Base-by-base conservation (phyloP, 2,113 vertebrate species). In the Cariama cristata region DNA sequence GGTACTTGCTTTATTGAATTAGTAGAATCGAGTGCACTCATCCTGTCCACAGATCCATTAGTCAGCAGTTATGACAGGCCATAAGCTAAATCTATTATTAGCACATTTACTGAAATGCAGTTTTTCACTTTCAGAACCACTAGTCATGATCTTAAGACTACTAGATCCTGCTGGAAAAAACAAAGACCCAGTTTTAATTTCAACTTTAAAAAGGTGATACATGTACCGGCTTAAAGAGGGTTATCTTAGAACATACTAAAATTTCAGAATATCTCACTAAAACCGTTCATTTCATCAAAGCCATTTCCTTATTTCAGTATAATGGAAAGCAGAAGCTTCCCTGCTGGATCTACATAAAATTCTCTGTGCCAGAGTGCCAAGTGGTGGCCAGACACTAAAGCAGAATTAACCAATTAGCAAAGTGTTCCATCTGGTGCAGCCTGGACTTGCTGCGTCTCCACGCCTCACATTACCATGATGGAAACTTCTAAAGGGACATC, bases 371-470 rank as follows among this genome's bases (percentile, higher is more conserved):
- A 84, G 2, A 0, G 73, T 95, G 58, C 83, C 94, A 96, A 95
- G 83, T 50, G 52, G 86, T 81, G 68, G 79, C 68, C 79, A 89
- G 49, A 73, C 86, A 94, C 86, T 96, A 94, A 96, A 89, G 92
- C 40, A 85, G 86, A 94, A 91, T 75, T 86, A 92, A 91, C 80
- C 95, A 97, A 95, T 96, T 95, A 96, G 76, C 77, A 74, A 75
- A 92, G 40, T 42, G 63, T 22, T 90, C 91, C 86, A 91, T 91
- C 72, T 94, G 91, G 72, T 42, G 21, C 40, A 87, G 62, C 30
- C 73, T 24, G 86, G 74, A 64, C 96, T 95, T 77, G 56, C 92
- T 95, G 96, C 0, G 33, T 84, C 56, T 66, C 80, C 77, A 75
- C 30, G 68, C 24, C 45, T 72, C 52, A 17, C 27, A 28, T 68